These are phyloP conservation scores for Poeciliopsis turneri DNA, from an alignment of 2,797 vertebrate species.

Conservation along the genomic window DNA sequence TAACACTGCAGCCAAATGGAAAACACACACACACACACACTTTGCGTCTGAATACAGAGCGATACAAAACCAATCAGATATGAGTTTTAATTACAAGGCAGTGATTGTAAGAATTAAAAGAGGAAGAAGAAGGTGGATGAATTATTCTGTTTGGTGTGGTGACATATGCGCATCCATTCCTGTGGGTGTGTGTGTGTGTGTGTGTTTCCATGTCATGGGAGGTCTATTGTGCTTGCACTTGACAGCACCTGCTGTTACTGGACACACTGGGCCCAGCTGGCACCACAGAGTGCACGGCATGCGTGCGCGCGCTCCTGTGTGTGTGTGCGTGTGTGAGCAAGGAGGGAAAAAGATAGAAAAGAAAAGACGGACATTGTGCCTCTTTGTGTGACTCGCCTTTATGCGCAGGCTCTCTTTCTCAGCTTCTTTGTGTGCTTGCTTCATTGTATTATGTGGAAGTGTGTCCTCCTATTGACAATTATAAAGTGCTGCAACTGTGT, in stretches of 20 bases:
- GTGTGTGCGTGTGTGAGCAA: conserved; percentile 1
- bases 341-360: background rate
- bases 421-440: conserved; percentile 44
- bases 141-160: conserved; percentile 9
- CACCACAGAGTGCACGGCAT: conserved; percentile 46
- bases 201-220: conserved; percentile 58
- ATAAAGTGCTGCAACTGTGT: conserved; percentile 58
- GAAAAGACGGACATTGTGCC: conserved; percentile 24
- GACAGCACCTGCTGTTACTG: conserved; percentile 78
- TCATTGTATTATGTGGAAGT: conserved; percentile 66
- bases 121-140: conserved; percentile 12
- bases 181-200: conserved; percentile 38
- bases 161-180: conserved; percentile 34
- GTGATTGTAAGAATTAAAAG: conserved; percentile 10
- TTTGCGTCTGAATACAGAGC: background rate
- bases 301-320: conserved; percentile 11
- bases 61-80: conserved; percentile 3
- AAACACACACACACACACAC: conserved; percentile 12
- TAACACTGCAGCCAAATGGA: conserved; percentile 50
- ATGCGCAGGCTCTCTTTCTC: conserved; percentile 33
- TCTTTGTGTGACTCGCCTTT: conserved; percentile 53
- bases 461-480: conserved; percentile 67
- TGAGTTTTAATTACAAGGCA: conserved; percentile 24
- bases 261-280: conserved; percentile 74
- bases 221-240: conserved; percentile 68